Percentiles rank a stretch among this genome's conserved stretches.
Evolutionary conservation across 1,140 invertebrate genomes (phyloP).

Genomic region (Heliconius congener): DNA sequence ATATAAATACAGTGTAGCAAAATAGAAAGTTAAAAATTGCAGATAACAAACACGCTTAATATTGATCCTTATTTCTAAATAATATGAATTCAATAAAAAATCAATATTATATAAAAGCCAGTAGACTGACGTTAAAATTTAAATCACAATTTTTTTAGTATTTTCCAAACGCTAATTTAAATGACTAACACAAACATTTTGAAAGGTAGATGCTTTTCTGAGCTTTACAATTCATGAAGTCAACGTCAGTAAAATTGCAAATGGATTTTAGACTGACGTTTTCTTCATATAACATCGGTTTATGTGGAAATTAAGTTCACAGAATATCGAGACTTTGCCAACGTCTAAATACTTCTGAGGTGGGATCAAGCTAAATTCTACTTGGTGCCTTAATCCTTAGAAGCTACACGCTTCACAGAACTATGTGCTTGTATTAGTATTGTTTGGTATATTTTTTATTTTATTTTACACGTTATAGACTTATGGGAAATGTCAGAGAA

Average conservation of each 20-base stretch:
- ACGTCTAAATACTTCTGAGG: conserved; percentile 20
- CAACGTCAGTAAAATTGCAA: not conserved
- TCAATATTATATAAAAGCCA: not conserved
- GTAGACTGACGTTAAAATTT: not conserved
- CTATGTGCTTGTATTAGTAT: not conserved
- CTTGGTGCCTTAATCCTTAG: not conserved
- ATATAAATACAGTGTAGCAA: too few species aligned
- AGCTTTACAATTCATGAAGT: not conserved
- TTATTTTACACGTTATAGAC: too few species aligned
- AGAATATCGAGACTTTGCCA: not conserved
- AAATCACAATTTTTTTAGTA: not conserved
- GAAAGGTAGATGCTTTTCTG: not conserved
- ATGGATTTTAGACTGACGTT: not conserved
- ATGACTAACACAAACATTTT: not conserved
- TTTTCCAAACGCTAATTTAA: not conserved
- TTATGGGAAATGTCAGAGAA: too few species aligned
- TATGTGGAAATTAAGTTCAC: not conserved
- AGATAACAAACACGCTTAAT: not conserved
- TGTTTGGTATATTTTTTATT: not conserved
- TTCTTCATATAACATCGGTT: not conserved
- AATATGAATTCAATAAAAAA: not conserved
- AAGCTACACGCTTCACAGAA: not conserved
- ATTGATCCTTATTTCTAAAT: not conserved
- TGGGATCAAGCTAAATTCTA: conserved; percentile 14
- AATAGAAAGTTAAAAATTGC: too few species aligned